Percentiles rank a stretch among this genome's conserved stretches.
Evolutionary conservation across 2,113 vertebrate species (phyloP).

Genomic region (Neotragus moschatus): DNA sequence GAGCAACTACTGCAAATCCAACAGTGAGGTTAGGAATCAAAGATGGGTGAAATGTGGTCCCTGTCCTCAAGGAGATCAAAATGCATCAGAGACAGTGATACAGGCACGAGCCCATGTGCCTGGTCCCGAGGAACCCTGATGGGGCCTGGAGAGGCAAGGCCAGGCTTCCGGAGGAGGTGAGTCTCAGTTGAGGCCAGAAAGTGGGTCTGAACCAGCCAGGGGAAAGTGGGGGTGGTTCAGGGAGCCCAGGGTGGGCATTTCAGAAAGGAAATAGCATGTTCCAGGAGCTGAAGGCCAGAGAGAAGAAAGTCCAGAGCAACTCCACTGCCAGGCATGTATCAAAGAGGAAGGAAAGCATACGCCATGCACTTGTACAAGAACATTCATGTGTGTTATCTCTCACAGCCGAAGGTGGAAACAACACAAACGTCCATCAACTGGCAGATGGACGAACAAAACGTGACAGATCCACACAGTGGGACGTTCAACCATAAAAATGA

Average conservation of each 20-base stretch:
- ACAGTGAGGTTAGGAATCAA: neutral
- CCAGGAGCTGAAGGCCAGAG: neutral
- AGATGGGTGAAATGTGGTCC: neutral
- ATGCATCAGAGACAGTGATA: too few relatives aligned
- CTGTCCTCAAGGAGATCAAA: neutral
- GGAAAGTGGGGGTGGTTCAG: neutral
- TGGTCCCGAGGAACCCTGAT: neutral
- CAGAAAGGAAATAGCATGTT: neutral
- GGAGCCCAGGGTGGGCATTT: neutral
- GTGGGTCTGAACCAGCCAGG: neutral
- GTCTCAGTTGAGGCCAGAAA: neutral
- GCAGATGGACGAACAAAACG: fast-evolving
- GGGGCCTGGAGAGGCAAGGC: neutral
- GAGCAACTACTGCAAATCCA: neutral
- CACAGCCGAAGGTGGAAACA: neutral
- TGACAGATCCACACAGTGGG: fast-evolving
- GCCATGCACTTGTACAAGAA: fast-evolving
- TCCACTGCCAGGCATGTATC: fast-evolving
- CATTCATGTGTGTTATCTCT: fast-evolving
- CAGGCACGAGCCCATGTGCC: fast-evolving
- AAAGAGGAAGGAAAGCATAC: fast-evolving
- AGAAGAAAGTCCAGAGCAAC: too few relatives aligned
- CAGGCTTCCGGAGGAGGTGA: neutral
- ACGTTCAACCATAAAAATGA: neutral
- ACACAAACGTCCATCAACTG: neutral